phyloP scores from a whole-genome alignment of 1,140 invertebrate genomes.

The Dolichoris vasculosae region DNA sequence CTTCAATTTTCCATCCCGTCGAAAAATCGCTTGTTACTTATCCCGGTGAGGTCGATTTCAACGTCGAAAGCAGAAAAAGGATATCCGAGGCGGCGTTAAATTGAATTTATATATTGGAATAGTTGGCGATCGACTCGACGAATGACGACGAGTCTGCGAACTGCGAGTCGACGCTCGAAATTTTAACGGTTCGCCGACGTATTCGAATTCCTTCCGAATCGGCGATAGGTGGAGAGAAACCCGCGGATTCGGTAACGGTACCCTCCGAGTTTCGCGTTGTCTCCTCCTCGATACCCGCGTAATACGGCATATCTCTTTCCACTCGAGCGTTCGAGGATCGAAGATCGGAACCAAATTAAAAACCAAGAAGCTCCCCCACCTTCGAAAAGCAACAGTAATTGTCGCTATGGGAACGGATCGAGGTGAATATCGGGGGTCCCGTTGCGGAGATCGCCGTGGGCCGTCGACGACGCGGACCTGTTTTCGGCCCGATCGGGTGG shows the following conservation, averaged over 20 bases:
- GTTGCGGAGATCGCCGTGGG: constrained; percentile 60
- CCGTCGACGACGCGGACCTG: constrained; percentile 67
- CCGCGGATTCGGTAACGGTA: neutral
- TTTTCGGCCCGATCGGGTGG: constrained; percentile 58
- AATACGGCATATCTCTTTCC: neutral
- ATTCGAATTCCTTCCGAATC: constrained; percentile 2
- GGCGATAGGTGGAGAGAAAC: neutral
- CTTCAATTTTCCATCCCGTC: too few relatives aligned
- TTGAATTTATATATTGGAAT: constrained; percentile 5
- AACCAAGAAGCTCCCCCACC: constrained; percentile 2
- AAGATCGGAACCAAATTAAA: neutral
- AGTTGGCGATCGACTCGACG: neutral
- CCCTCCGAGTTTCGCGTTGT: neutral
- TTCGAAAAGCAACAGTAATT: constrained; percentile 18
- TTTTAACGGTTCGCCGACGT: neutral
- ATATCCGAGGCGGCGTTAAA: neutral
- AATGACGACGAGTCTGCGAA: too few relatives aligned
- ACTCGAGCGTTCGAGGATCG: neutral
- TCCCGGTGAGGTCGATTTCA: too few relatives aligned
- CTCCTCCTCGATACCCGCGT: neutral
- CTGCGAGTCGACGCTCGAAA: constrained; percentile 52
- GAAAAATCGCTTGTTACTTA: too few relatives aligned
- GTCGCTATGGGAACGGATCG: constrained; percentile 62
- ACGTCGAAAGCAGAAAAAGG: too few relatives aligned
- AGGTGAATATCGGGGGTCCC: constrained; percentile 67